Base-by-base conservation (phyloP, 1,140 invertebrate species). In the Dinoponera quadriceps region DNA sequence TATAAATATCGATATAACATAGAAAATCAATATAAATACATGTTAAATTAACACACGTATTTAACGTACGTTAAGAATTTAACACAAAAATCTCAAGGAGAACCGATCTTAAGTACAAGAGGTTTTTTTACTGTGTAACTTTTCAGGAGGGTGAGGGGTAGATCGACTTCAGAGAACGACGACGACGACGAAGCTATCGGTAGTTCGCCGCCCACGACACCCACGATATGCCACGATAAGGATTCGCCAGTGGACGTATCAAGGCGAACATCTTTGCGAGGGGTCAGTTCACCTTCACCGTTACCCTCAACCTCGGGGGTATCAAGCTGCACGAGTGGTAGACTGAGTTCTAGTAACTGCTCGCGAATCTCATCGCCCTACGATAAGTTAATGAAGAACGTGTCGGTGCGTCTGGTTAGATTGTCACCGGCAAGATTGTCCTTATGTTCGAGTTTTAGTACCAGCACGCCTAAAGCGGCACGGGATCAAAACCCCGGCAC, bases 281-380 rank as follows among this genome's bases (percentile, higher is more conserved):
- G 2, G 7, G 2, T 33, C 7, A 33, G 77, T 93, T 73, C 73
- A 90, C 51, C 72, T 93, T 1, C 65, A 90, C 2, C 87, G 91
- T 89, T n/a, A 33, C 33, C 92, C 57, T 89, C 92, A 14, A 0
- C 33, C 51, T 54, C 69, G 25, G 25, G 4, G 14, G 20, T 51
- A 49, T 22, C 27, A 25, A 14, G 0, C 9, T 27, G 29, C 3
- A 62, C 48, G 14, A 62, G 29, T 3, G 57, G n/a, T 60, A 25
- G 22, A 63, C 33, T 38, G n/a, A 5, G 38, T 38, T 38, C 73
- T n/a, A 11, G 0, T 65, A 62, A 51, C 63, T 20, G n/a, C 3
- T 33, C 14, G 27, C 73, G n/a, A 54, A 27, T n/a, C 27, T 7
- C 29, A 16, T 2, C 25, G 11, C 16, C 63, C 57, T 57, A 20